Evolutionary conservation across 2,888 invertebrate genomes (phyloP).

Genomic region (Cyaniris semiargus): DNA sequence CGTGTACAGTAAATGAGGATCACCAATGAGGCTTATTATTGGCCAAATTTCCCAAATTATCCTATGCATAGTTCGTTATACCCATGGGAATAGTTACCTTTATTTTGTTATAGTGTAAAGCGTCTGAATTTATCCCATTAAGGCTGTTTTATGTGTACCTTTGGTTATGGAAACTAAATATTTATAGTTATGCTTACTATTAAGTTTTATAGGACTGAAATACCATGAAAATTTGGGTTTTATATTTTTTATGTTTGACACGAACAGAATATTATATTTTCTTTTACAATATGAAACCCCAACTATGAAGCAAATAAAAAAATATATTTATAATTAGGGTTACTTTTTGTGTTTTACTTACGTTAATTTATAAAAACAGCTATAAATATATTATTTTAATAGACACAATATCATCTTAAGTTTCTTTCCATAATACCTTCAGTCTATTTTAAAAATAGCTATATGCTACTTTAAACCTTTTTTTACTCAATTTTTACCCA

Average conservation of each 20-base stretch:
- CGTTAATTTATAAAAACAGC: too few relatives aligned
- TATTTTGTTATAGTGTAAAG: conserved; percentile 65
- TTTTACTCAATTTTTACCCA: not conserved
- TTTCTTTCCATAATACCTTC: too few relatives aligned
- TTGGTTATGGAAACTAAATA: conserved; percentile 1
- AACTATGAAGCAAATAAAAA: too few relatives aligned
- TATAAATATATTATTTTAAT: too few relatives aligned
- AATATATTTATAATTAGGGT: too few relatives aligned
- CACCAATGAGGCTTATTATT: conserved; percentile 64
- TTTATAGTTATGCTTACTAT: not conserved
- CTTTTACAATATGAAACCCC: too few relatives aligned
- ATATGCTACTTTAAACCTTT: not conserved
- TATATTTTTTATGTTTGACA: too few relatives aligned
- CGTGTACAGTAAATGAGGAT: conserved; percentile 61
- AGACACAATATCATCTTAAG: too few relatives aligned
- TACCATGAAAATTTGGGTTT: too few relatives aligned
- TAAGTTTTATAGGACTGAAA: not conserved
- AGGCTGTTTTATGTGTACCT: conserved; percentile 41
- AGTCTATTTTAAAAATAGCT: too few relatives aligned
- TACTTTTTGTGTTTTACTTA: too few relatives aligned
- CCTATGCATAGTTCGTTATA: conserved; percentile 57
- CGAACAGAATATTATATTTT: too few relatives aligned
- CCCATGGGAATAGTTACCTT: conserved; percentile 64
- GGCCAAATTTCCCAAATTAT: conserved; percentile 60
- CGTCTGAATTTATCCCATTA: conserved; percentile 56